phyloP scores from a whole-genome alignment of 2,113 vertebrate genomes.

The Microcebus ravelobensis region DNA sequence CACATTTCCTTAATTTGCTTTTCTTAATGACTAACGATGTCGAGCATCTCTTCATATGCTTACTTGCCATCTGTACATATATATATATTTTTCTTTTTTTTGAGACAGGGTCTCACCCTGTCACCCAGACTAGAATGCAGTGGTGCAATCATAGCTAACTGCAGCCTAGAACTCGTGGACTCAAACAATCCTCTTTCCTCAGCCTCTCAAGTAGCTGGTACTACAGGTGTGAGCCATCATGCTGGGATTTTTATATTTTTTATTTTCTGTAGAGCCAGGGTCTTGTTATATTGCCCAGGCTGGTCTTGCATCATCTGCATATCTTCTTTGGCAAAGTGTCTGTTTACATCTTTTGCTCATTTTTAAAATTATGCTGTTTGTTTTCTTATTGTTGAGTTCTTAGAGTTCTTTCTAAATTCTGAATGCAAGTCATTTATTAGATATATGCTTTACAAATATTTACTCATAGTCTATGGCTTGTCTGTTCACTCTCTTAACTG shows the following conservation, averaged over 20 bases:
- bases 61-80: neutral
- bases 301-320: neutral
- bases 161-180: too few relatives aligned
- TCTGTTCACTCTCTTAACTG: neutral
- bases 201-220: too few relatives aligned
- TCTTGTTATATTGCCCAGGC: too few relatives aligned
- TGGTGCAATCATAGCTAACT: too few relatives aligned
- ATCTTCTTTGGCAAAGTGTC: neutral
- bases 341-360: constrained; percentile 8
- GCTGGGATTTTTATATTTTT: too few relatives aligned
- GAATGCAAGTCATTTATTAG: neutral
- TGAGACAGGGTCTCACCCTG: too few relatives aligned
- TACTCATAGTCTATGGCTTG: neutral
- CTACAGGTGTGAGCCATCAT: too few relatives aligned
- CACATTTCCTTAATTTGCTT: neutral
- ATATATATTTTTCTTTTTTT: too few relatives aligned
- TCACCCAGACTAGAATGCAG: too few relatives aligned
- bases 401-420: constrained; percentile 7
- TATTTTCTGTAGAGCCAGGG: too few relatives aligned
- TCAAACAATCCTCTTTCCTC: too few relatives aligned
- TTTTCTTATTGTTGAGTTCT: neutral
- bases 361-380: neutral
- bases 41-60: neutral
- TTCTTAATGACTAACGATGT: neutral
- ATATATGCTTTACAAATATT: neutral